Evolutionary conservation across 2,113 vertebrate genomes (phyloP).

Genomic region (Pampusana beccarii): DNA sequence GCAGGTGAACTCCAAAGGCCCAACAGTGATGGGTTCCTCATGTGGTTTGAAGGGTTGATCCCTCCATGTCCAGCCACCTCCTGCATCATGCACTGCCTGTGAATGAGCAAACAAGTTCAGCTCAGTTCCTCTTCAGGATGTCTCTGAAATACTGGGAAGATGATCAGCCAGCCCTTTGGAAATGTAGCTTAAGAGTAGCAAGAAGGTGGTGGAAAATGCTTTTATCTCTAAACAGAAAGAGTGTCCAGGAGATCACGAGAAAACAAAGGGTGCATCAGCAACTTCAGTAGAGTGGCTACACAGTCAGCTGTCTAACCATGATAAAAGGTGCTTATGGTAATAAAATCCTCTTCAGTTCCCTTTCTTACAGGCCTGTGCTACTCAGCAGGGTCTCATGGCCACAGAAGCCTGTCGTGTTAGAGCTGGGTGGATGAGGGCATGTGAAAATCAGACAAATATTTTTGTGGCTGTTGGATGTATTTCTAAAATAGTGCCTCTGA

Average conservation of each 20-base stretch:
- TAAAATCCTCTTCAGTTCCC: not conserved
- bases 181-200: not conserved
- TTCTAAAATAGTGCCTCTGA: not conserved
- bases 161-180: not conserved
- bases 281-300: not conserved
- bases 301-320: not conserved
- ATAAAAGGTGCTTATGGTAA: not conserved
- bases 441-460: not conserved
- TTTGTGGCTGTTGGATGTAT: not conserved
- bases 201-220: not conserved
- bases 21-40: not conserved
- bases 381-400: not conserved
- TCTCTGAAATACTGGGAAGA: not conserved
- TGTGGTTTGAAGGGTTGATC: not conserved
- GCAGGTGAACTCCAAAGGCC: not conserved
- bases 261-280: not conserved
- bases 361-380: not conserved
- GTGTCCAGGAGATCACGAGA: not conserved
- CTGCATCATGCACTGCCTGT: rapidly evolving
- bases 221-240: not conserved
- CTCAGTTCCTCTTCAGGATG: not conserved
- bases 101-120: not conserved
- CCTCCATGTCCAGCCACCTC: not conserved
- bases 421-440: not conserved
- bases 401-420: not conserved